A percentile compares a stretch with the other conserved stretches of the same genome.
Conservation (phyloP, 2,113 vertebrate genomes). For the Neoarius graeffei region DNA sequence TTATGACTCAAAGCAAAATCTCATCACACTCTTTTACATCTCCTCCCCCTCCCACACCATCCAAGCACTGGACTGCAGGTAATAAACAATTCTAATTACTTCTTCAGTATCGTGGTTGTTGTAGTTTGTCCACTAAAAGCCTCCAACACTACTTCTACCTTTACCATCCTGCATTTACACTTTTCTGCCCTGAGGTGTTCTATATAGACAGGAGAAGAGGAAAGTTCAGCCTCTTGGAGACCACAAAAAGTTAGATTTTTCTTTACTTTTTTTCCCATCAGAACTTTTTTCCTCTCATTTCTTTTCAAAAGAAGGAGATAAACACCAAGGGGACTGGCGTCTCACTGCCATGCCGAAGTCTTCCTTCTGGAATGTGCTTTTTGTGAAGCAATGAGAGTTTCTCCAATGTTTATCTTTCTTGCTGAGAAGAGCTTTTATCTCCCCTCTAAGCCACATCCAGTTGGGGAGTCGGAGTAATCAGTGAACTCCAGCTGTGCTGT, state of each 20-base stretch:
- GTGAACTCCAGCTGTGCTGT: background rate
- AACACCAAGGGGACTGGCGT: no score
- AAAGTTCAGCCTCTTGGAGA: background rate
- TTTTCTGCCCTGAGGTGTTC: background rate
- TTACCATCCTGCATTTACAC: background rate
- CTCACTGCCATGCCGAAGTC: background rate
- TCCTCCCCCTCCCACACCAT: background rate
- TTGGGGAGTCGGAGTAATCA: background rate
- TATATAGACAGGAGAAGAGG: background rate
- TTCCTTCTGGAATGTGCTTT: background rate
- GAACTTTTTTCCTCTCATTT: background rate
- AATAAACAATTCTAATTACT: constrained; percentile 5
- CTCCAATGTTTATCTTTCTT: no score
- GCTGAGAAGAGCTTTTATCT: background rate
- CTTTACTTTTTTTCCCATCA: background rate
- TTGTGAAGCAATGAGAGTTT: background rate
- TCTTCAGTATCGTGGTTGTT: background rate
- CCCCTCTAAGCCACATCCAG: background rate
- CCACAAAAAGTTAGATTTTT: background rate
- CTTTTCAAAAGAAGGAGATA: background rate
- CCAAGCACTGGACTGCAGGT: background rate
- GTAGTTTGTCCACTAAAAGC: background rate
- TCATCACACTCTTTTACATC: background rate
- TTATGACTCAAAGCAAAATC: background rate
- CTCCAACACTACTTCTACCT: background rate